Conservation (phyloP, 2,888 invertebrate species). For the Dasypolia templi region DNA sequence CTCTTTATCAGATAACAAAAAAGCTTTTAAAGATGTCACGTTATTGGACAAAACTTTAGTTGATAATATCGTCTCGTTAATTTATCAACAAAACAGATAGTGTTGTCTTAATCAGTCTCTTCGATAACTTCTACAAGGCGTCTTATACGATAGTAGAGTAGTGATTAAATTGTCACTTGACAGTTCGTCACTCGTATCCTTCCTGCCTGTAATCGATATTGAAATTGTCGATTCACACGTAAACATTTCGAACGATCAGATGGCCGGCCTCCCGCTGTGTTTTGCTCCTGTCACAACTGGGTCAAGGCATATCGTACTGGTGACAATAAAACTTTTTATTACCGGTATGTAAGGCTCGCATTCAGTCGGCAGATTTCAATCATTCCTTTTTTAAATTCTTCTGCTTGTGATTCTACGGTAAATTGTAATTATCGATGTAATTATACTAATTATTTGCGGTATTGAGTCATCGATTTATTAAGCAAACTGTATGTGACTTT, state of each 20-base stretch:
- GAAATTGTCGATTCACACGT: constrained; percentile 55
- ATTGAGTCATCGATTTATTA: constrained; percentile 6
- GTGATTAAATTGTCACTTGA: constrained; percentile 16
- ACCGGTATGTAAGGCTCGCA: constrained; percentile 48
- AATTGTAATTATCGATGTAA: background rate
- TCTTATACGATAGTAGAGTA: background rate
- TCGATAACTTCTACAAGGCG: background rate
- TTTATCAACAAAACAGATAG: constrained; percentile 18
- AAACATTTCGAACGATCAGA: constrained; percentile 55
- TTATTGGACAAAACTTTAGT: constrained; percentile 37
- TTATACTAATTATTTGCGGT: constrained; percentile 6
- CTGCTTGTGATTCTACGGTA: background rate
- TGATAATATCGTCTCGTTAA: constrained; percentile 35
- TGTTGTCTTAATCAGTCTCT: constrained; percentile 7
- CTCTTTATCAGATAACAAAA: constrained; percentile 42
- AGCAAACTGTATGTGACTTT: background rate
- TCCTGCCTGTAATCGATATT: constrained; percentile 49
- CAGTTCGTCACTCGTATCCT: background rate
- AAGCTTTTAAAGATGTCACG: constrained; percentile 54
- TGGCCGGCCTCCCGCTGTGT: constrained; percentile 57
- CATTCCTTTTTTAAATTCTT: constrained; percentile 35
- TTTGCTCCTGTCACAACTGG: constrained; percentile 62
- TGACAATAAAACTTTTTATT: constrained; percentile 61
- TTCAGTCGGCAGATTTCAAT: constrained; percentile 37
- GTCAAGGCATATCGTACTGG: constrained; percentile 59